Conservation (phyloP, 2,797 vertebrate genomes). For the Gadopsis marmoratus region DNA sequence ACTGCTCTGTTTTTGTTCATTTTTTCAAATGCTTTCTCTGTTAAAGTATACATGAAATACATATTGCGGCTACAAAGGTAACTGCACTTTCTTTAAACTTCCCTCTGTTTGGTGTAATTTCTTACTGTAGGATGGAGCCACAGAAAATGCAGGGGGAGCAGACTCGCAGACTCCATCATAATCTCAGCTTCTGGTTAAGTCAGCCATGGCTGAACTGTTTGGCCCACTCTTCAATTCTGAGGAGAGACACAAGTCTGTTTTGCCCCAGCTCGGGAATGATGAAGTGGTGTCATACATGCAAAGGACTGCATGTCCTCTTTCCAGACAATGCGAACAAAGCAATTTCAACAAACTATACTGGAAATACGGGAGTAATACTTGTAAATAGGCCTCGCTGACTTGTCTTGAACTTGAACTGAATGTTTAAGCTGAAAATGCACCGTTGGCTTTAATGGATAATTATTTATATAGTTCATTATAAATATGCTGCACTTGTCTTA, state of each 20-base stretch:
- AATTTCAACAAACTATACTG: neutral
- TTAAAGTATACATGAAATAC: neutral
- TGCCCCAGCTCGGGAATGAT: neutral
- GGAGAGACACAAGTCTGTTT: too few species aligned
- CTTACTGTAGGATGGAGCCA: neutral
- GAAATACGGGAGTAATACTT: neutral
- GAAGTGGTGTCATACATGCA: neutral
- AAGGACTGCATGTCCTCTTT: neutral
- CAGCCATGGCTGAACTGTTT: too few species aligned
- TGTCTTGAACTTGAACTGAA: neutral
- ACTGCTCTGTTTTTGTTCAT: neutral
- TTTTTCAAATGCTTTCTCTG: neutral
- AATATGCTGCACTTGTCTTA: neutral
- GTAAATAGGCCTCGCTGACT: neutral
- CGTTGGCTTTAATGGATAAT: neutral
- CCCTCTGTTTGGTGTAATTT: neutral
- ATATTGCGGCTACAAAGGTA: neutral
- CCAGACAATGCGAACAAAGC: neutral
- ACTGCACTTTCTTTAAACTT: neutral
- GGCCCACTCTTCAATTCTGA: too few species aligned
- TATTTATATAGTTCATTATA: neutral
- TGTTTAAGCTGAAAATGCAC: neutral
- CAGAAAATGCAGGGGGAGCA: neutral
- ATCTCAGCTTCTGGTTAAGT: too few species aligned
- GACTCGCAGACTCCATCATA: too few species aligned